A percentile compares a stretch with the other conserved stretches of the same genome.
phyloP scores from a whole-genome alignment of 2,113 vertebrate genomes.

The Poicephalus gulielmi region DNA sequence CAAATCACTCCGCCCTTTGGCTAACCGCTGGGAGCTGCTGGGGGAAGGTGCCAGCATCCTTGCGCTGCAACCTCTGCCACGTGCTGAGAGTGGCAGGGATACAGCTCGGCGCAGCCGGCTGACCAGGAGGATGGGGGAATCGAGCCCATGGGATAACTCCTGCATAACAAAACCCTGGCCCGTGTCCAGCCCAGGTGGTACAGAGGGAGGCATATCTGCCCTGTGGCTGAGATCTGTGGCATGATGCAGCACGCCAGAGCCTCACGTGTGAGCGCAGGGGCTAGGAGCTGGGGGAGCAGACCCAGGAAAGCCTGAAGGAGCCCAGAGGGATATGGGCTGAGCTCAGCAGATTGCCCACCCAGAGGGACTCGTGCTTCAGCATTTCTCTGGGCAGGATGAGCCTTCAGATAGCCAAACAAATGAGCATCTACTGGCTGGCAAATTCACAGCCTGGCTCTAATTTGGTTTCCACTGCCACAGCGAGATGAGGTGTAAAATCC shows the following conservation, averaged over 20 bases:
- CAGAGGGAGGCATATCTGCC: background rate
- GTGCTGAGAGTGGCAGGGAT: accelerated
- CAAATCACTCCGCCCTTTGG: background rate
- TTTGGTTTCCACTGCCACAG: background rate
- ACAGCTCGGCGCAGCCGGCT: background rate
- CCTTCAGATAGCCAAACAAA: background rate
- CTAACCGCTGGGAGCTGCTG: background rate
- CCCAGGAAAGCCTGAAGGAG: background rate
- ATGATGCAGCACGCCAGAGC: background rate
- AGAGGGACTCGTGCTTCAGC: background rate
- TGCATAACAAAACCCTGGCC: background rate
- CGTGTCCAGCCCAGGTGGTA: background rate
- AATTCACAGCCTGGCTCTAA: constrained; percentile 13
- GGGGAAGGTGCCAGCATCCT: background rate
- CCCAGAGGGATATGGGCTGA: background rate
- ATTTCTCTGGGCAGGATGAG: background rate
- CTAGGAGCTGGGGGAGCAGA: background rate
- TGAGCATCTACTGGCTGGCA: background rate
- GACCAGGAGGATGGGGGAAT: background rate
- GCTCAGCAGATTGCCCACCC: background rate
- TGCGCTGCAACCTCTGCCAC: accelerated
- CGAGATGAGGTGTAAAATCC: background rate
- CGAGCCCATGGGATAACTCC: background rate
- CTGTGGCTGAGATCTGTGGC: background rate
- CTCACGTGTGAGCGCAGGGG: accelerated